These are phyloP conservation scores for Lepus oiostolus DNA, from an alignment of 2,797 vertebrate species.

Conservation along the genomic window DNA sequence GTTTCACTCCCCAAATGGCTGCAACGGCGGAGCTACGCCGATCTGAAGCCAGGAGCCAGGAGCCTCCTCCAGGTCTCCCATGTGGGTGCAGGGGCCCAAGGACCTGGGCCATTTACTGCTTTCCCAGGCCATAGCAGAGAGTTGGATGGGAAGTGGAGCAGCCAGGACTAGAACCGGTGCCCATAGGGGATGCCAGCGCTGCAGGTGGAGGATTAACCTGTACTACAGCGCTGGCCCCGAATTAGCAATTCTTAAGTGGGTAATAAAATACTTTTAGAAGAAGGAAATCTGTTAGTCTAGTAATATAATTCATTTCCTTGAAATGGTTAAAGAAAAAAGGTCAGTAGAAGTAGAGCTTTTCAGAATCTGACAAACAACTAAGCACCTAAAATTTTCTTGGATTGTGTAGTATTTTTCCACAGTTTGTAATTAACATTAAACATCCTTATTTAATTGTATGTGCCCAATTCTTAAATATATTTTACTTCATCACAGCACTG, in stretches of 20 bases:
- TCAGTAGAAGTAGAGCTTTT: slow-evolving; percentile 37
- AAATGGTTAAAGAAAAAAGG: slow-evolving; percentile 14
- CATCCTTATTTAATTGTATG: slow-evolving; percentile 7
- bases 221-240: neutral
- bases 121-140: no score
- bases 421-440: neutral
- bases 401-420: slow-evolving; percentile 15
- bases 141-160: no score
- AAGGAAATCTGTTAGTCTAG: neutral
- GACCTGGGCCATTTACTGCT: no score
- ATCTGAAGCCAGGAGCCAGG: no score
- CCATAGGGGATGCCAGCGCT: no score
- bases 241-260: slow-evolving; percentile 39
- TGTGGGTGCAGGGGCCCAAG: no score
- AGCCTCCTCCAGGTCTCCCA: no score
- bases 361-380: neutral
- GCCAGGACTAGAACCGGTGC: no score
- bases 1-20: no score
- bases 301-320: slow-evolving; percentile 40
- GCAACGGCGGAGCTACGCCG: no score
- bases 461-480: neutral
- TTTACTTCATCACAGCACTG: neutral
- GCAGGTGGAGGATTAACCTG: no score
- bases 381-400: neutral
- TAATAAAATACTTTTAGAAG: slow-evolving; percentile 42